phyloP scores from a whole-genome alignment of 2,888 invertebrate genomes.

The Epistrophe grossulariae region DNA sequence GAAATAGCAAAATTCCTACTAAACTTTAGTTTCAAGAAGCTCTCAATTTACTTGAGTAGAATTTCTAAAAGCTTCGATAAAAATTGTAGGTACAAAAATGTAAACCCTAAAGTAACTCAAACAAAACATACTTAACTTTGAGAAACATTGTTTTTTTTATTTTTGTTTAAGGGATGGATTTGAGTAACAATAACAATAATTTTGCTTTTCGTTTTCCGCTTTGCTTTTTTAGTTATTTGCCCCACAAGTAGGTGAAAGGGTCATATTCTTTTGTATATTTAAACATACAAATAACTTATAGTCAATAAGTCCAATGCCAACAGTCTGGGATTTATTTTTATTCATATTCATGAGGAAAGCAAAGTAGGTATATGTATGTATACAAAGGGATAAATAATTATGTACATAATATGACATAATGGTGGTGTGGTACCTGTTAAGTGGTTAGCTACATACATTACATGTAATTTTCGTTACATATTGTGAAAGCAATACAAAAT shows the following conservation, averaged over 20 bases:
- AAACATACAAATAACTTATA: constrained; percentile 13
- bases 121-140: constrained; percentile 33
- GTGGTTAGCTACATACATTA: neutral
- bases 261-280: constrained; percentile 66
- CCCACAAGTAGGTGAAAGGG: constrained; percentile 58
- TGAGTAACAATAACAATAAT: constrained; percentile 51
- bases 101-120: constrained; percentile 53
- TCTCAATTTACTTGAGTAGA: constrained; percentile 56
- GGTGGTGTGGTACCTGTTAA: neutral
- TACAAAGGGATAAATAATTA: neutral
- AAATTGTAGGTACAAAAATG: neutral
- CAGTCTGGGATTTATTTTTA: constrained; percentile 8
- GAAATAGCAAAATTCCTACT: neutral
- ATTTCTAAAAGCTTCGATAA: constrained; percentile 43
- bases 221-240: neutral
- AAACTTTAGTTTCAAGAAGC: constrained; percentile 15
- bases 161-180: constrained; percentile 51
- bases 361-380: neutral
- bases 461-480: neutral
- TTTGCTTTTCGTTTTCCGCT: neutral
- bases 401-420: neutral
- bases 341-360: neutral
- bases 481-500: neutral
- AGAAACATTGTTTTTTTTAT: neutral
- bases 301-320: constrained; percentile 74